Evolutionary conservation across 2,888 invertebrate genomes (phyloP).

Genomic region (Tanytarsus gracilentus): DNA sequence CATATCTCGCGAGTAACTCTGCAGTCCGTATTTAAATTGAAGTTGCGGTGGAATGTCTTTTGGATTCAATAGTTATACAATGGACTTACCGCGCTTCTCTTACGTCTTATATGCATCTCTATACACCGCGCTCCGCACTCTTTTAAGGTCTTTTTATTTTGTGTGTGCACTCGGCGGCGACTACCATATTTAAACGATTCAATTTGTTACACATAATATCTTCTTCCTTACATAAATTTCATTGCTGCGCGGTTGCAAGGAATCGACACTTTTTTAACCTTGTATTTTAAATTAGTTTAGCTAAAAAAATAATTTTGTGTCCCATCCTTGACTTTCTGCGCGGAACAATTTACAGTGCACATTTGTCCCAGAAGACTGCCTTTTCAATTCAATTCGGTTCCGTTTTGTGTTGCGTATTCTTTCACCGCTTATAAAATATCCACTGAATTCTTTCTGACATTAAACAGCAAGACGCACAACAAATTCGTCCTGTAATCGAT

Average conservation of each 20-base stretch:
- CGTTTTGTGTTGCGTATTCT: too few relatives aligned
- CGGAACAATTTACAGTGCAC: too few relatives aligned
- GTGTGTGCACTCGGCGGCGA: not conserved
- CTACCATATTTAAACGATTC: constrained; percentile 20
- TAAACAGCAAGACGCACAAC: too few relatives aligned
- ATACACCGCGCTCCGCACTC: not conserved
- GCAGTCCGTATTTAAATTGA: constrained; percentile 27
- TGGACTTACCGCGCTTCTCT: not conserved
- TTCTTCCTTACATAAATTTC: constrained; percentile 24
- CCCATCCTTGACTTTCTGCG: too few relatives aligned
- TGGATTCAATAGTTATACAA: constrained; percentile 19
- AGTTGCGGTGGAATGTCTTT: constrained; percentile 17
- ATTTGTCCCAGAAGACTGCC: too few relatives aligned
- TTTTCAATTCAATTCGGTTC: too few relatives aligned
- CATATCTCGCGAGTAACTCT: too few relatives aligned
- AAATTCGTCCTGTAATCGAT: too few relatives aligned
- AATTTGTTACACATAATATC: constrained; percentile 27
- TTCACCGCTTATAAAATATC: too few relatives aligned
- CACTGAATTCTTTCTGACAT: too few relatives aligned
- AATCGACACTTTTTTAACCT: not conserved
- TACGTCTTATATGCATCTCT: not conserved
- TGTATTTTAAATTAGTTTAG: too few relatives aligned
- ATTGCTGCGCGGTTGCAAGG: not conserved
- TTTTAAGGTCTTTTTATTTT: not conserved
- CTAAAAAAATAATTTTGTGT: too few relatives aligned